A percentile compares a stretch with the other conserved stretches of the same genome.
These are phyloP conservation scores for Anguilla marmorata DNA, from an alignment of 2,797 vertebrate species.

Conservation along the genomic window DNA sequence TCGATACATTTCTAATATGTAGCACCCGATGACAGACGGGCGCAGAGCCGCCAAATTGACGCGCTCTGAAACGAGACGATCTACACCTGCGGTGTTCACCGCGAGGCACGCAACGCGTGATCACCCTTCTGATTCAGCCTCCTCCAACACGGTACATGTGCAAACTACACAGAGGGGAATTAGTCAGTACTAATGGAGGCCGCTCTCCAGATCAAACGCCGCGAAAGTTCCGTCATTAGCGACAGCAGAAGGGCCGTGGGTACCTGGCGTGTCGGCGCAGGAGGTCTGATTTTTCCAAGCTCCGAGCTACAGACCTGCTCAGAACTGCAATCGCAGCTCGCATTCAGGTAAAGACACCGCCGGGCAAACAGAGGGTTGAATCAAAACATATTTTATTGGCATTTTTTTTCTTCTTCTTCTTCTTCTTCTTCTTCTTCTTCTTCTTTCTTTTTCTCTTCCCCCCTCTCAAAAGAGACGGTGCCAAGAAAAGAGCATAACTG, in stretches of 20 bases:
- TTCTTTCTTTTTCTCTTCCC: conserved; percentile 45
- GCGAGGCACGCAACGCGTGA: conserved; percentile 52
- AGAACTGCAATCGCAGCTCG: conserved; percentile 70
- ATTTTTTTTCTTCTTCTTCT: no score
- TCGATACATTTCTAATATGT: conserved; percentile 24
- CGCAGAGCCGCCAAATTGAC: conserved; percentile 27
- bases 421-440: no score
- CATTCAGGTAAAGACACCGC: conserved; percentile 69
- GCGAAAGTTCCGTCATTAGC: conserved; percentile 63
- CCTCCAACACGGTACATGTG: conserved; percentile 56
- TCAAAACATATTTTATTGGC: conserved; percentile 77
- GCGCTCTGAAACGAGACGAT: conserved; percentile 37
- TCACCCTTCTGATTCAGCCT: conserved; percentile 56
- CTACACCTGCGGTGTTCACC: conserved; percentile 24
- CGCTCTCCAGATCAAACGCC: conserved; percentile 69
- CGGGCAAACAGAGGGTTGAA: conserved; percentile 66
- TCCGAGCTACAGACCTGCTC: conserved; percentile 64
- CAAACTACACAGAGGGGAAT: conserved; percentile 69
- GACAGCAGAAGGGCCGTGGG: conserved; percentile 55
- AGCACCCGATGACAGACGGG: conserved; percentile 38
- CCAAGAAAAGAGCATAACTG: conserved; percentile 30
- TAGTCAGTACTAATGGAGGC: conserved; percentile 74
- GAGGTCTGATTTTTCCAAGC: conserved; percentile 72
- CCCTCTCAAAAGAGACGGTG: conserved; percentile 36
- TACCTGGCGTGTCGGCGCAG: conserved; percentile 68